Percentiles rank a stretch among this genome's conserved stretches.
These are phyloP conservation scores for Mythimna ferrago DNA, from an alignment of 2,888 invertebrate species.

Conservation along the genomic window DNA sequence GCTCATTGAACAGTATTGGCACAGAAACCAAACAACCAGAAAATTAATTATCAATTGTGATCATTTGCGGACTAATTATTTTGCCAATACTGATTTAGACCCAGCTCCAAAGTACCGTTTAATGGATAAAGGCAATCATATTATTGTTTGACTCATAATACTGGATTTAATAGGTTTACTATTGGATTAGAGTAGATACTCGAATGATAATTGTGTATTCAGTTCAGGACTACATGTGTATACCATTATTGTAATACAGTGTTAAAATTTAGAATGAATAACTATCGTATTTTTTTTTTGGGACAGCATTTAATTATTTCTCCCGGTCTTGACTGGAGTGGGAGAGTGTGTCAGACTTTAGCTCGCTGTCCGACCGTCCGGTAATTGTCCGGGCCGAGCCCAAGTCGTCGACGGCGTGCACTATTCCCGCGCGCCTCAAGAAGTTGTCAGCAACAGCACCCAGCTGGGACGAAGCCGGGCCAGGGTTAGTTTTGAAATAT, in stretches of 20 bases:
- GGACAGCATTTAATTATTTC: no score
- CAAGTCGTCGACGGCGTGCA: no score
- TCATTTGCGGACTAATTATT: conserved; percentile 30
- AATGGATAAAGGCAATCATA: conserved; percentile 19
- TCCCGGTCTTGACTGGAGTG: no score
- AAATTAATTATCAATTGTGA: conserved; percentile 17
- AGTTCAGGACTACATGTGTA: neutral
- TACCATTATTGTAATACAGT: neutral
- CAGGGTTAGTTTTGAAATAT: no score
- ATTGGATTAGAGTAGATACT: conserved; percentile 7
- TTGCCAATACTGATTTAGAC: conserved; percentile 33
- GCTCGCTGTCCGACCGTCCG: no score
- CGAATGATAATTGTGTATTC: neutral
- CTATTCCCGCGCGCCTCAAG: no score
- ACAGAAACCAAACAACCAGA: neutral
- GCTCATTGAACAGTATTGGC: neutral
- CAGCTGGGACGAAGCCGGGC: no score
- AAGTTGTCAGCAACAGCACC: no score
- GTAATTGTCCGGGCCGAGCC: no score
- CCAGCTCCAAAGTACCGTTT: conserved; percentile 2
- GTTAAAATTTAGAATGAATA: neutral
- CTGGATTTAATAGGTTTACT: conserved; percentile 19
- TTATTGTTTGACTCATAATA: conserved; percentile 30
- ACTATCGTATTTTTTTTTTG: neutral
- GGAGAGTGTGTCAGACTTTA: no score